Evolutionary conservation across 1,140 invertebrate genomes (phyloP).

Genomic region (Macrotrachela quadricornifera): DNA sequence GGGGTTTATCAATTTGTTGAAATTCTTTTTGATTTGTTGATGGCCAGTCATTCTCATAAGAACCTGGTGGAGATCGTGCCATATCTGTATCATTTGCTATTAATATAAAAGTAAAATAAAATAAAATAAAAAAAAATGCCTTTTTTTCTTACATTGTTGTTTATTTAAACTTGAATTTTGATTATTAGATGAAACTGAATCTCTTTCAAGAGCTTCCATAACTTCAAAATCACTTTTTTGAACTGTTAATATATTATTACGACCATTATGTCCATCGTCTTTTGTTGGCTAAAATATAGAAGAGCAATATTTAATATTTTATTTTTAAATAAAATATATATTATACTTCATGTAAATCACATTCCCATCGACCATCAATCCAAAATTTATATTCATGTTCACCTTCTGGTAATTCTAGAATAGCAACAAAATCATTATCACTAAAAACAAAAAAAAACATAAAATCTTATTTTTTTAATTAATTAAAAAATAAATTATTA

Average conservation of each 20-base stretch:
- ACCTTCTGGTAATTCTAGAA: conserved; percentile 81
- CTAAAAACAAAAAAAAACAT: conserved; percentile 24
- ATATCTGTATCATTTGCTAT: background rate
- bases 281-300: conserved; percentile 46
- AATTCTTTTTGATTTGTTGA: background rate
- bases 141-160: background rate
- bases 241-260: conserved; percentile 69
- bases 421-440: conserved; percentile 54
- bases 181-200: conserved; percentile 30
- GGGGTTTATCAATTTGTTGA: conserved; percentile 52
- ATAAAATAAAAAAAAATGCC: background rate
- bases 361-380: conserved; percentile 57
- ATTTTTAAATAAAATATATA: background rate
- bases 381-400: conserved; percentile 95
- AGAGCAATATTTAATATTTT: conserved; percentile 4
- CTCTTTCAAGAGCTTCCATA: conserved; percentile 80
- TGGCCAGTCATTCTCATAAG: conserved; percentile 36
- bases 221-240: conserved; percentile 89
- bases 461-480: too few relatives aligned
- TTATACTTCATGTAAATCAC: conserved; percentile 55
- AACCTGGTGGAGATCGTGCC: conserved; percentile 32
- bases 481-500: conserved; percentile 8
- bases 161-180: too few relatives aligned
- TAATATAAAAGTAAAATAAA: background rate
- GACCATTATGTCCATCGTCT: conserved; percentile 61